phyloP scores from a whole-genome alignment of 2,888 invertebrate species.

The Adelognathus sp. region DNA sequence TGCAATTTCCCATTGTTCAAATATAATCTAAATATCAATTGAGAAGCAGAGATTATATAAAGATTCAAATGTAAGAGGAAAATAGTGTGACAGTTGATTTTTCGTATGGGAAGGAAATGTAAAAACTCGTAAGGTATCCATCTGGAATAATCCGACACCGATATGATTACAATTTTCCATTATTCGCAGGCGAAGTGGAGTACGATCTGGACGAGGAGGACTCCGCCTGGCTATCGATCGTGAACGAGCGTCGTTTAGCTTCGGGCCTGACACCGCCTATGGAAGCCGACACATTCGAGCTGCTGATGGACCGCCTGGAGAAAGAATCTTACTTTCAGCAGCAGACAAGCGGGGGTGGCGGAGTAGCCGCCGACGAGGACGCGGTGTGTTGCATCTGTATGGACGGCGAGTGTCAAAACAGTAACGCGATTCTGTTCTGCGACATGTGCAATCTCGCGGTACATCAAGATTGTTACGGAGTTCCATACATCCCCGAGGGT shows the following conservation, averaged over 20 bases:
- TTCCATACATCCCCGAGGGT: slow-evolving; percentile 98
- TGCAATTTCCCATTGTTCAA: no score
- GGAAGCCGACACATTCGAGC: slow-evolving; percentile 94
- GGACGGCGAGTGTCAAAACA: slow-evolving; percentile 99
- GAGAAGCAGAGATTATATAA: no score
- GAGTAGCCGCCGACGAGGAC: slow-evolving; percentile 96
- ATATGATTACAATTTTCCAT: background rate
- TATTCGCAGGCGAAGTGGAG: slow-evolving; percentile 86
- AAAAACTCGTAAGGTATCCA: no score
- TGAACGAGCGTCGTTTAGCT: slow-evolving; percentile 91
- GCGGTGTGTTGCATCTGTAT: slow-evolving; percentile 99
- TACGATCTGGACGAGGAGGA: slow-evolving; percentile 99
- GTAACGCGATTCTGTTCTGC: slow-evolving; percentile 99
- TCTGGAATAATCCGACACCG: no score
- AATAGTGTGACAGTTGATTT: no score
- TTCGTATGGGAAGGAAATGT: no score
- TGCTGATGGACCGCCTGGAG: slow-evolving; percentile 98
- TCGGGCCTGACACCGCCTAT: slow-evolving; percentile 87
- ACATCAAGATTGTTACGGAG: slow-evolving; percentile 99
- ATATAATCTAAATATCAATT: no score
- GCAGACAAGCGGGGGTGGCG: slow-evolving; percentile 85
- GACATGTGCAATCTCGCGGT: slow-evolving; percentile 99
- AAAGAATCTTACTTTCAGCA: slow-evolving; percentile 98
- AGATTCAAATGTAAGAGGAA: no score
- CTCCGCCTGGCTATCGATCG: slow-evolving; percentile 94